Evolutionary conservation across 2,113 vertebrate species (phyloP).

Genomic region (Upupa epops): DNA sequence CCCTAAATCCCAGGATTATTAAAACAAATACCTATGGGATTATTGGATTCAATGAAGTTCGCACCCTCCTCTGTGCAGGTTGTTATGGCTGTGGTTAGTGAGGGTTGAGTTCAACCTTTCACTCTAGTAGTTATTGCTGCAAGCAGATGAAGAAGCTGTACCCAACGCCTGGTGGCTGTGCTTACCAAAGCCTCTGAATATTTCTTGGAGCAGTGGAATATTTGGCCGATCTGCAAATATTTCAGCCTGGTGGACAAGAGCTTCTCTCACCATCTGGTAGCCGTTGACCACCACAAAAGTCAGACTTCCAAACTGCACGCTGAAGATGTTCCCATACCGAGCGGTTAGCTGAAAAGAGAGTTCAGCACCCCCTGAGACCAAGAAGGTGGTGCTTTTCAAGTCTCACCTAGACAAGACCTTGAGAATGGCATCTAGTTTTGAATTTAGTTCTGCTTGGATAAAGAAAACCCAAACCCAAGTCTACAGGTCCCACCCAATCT

Average conservation of each 20-base stretch:
- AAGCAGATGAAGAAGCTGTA: not conserved
- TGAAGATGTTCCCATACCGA: constrained; percentile 82
- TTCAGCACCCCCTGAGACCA: not conserved
- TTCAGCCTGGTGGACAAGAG: constrained; percentile 80
- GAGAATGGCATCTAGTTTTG: not conserved
- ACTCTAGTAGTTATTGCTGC: not conserved
- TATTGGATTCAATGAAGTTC: not conserved
- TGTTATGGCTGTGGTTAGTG: not conserved
- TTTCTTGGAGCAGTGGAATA: constrained; percentile 65
- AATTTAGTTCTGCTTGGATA: not conserved
- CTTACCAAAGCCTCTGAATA: constrained; percentile 61
- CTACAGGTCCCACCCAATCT: not conserved
- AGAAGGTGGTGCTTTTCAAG: not conserved
- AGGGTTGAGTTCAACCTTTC: not conserved
- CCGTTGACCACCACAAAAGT: constrained; percentile 78
- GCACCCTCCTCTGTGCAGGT: not conserved
- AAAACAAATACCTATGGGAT: not conserved
- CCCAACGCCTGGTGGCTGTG: not conserved
- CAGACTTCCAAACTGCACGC: constrained; percentile 74
- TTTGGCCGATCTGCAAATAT: constrained; percentile 78
- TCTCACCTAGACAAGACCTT: not conserved
- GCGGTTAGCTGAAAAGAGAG: constrained; percentile 76
- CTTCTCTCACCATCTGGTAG: constrained; percentile 85
- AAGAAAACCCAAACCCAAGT: not conserved
- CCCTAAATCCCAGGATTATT: not conserved